Base-by-base conservation (phyloP, 1,140 invertebrate genomes). In the Tenebrio molitor region DNA sequence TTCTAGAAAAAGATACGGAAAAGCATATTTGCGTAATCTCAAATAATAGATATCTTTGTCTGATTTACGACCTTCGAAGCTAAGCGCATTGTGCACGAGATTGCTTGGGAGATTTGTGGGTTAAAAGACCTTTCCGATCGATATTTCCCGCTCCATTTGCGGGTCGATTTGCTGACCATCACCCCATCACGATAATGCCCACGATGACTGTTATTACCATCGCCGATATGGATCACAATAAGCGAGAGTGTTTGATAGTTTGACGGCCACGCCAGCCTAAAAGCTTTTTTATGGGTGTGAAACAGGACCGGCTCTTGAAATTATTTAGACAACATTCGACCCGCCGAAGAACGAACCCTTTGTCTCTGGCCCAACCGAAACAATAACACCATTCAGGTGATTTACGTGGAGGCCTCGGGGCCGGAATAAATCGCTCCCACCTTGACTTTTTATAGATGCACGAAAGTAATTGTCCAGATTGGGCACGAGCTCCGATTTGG, bases 151-250 rank as follows among this genome's bases (percentile, higher is more conserved):
- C n/a, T n/a, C n/a, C n/a, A n/a, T n/a, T n/a, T n/a, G n/a, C n/a
- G n/a, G n/a, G n/a, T n/a, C n/a, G n/a, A n/a, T n/a, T n/a, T n/a
- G n/a, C n/a, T n/a, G n/a, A n/a, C n/a, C n/a, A n/a, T n/a, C n/a
- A n/a, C n/a, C n/a, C n/a, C n/a, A n/a, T 39, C 36, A n/a, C 36
- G 36, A 7, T 39, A 39, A 39, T 39, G 36, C 50, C 23, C 7
- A 29, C 23, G n/a, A 50, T 50, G 44, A 19, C 0, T 66, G n/a
- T 66, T 66, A 66, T 66, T 66, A 66, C 16, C 34, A n/a, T 39
- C 42, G 17, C 36, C 39, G 64, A 66, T 66, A 65, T 66, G 36
- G 64, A 66, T 66, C 64, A 66, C 64, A 66, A 42, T 42, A 34
- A 58, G 50, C 12, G 50, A 29, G 16, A 65, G 39, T 41, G 63